Percentiles rank a stretch among this genome's conserved stretches.
Conservation (phyloP, 2,797 vertebrate genomes). For the Pseudopleuronectes americanus region DNA sequence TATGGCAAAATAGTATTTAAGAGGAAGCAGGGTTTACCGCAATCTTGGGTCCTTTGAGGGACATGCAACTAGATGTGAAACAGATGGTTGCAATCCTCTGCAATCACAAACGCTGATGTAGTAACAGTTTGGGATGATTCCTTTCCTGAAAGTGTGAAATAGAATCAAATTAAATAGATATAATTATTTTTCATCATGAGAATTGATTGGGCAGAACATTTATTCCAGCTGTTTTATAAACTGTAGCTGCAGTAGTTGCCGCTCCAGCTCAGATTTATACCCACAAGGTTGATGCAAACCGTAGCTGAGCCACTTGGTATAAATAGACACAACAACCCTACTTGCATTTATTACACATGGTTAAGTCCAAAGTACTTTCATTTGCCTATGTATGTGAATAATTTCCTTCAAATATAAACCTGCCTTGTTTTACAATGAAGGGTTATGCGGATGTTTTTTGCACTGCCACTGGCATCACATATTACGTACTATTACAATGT, state of each 20-base stretch:
- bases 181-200: not conserved
- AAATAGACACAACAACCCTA: not conserved
- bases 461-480: not conserved
- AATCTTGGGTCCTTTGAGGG: slow-evolving; percentile 1
- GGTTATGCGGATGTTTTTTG: not conserved
- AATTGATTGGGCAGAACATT: not conserved
- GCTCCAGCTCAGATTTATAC: not conserved
- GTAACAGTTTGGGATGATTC: not conserved
- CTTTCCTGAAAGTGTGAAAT: not conserved
- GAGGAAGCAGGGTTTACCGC: slow-evolving; percentile 15
- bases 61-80: not conserved
- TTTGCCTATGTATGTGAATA: not conserved
- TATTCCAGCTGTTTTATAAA: not conserved
- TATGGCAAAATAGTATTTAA: not conserved
- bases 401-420: not conserved
- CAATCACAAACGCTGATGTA: too few relatives aligned
- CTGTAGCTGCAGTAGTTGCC: not conserved
- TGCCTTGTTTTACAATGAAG: not conserved
- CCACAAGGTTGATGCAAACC: not conserved
- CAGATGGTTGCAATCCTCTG: not conserved
- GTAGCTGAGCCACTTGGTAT: not conserved
- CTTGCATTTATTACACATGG: not conserved
- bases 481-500: not conserved
- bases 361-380: not conserved
- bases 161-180: not conserved